phyloP scores from a whole-genome alignment of 1,140 invertebrate genomes.

The Drosophila littoralis region DNA sequence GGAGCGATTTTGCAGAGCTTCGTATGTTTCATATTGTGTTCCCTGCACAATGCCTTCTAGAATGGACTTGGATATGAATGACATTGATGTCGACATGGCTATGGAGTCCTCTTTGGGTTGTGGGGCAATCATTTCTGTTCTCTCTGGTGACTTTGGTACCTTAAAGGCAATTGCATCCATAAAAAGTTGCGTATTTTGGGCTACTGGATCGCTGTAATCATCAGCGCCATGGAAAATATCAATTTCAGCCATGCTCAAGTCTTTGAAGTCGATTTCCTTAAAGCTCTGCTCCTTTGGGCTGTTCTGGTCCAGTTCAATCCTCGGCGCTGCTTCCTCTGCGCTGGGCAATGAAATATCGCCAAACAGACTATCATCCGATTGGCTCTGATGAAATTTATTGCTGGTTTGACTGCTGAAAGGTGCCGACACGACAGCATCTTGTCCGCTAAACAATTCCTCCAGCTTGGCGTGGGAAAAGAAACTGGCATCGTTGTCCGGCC shows the following conservation, averaged over 20 bases:
- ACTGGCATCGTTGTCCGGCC: constrained; percentile 73
- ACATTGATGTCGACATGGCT: constrained; percentile 30
- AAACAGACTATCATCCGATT: constrained; percentile 65
- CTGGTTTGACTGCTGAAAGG: constrained; percentile 32
- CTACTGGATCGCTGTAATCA: constrained; percentile 44
- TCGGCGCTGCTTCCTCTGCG: neutral
- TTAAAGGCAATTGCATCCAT: constrained; percentile 69
- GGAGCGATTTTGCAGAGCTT: constrained; percentile 45
- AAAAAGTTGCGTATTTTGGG: constrained; percentile 70
- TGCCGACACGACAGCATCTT: constrained; percentile 19
- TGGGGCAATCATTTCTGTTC: neutral
- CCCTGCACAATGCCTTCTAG: constrained; percentile 63
- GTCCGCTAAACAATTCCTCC: constrained; percentile 56
- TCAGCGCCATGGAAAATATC: constrained; percentile 59
- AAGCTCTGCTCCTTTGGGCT: constrained; percentile 29
- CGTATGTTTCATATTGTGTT: constrained; percentile 68
- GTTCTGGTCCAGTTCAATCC: neutral
- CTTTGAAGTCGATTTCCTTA: constrained; percentile 64
- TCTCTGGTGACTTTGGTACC: constrained; percentile 51
- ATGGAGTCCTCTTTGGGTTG: constrained; percentile 31
- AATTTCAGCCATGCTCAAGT: constrained; percentile 44
- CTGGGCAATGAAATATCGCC: constrained; percentile 52
- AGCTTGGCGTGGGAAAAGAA: constrained; percentile 68
- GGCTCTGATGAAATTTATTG: constrained; percentile 28
- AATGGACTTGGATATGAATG: constrained; percentile 61